A percentile compares a stretch with the other conserved stretches of the same genome.
phyloP scores from a whole-genome alignment of 2,797 vertebrate species.

The Chromobotia macracanthus region DNA sequence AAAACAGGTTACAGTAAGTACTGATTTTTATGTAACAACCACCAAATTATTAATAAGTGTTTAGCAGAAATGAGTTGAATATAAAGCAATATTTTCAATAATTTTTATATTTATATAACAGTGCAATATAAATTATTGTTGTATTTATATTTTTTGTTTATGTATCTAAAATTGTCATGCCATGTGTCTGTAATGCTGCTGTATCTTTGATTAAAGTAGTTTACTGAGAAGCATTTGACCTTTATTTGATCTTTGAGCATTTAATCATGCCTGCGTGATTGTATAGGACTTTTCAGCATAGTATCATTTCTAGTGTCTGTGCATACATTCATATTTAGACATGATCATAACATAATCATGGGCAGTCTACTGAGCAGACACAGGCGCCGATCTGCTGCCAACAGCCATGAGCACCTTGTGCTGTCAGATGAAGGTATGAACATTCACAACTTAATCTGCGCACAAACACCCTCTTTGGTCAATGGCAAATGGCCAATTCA shows the following conservation, averaged over 20 bases:
- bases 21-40: too few relatives aligned
- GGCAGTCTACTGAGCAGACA: constrained; percentile 21
- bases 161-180: not conserved
- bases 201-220: not conserved
- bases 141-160: not conserved
- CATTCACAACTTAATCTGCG: not conserved
- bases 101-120: too few relatives aligned
- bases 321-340: not conserved
- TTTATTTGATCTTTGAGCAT: not conserved
- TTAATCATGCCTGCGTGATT: not conserved
- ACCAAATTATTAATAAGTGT: not conserved
- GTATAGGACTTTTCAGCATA: not conserved
- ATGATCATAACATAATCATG: constrained; percentile 28
- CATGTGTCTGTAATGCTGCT: not conserved
- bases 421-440: not conserved
- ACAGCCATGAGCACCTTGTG: not conserved
- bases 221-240: not conserved
- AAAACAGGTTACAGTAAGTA: constrained; percentile 12
- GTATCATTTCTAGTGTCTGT: not conserved
- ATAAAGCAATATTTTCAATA: not conserved
- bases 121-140: not conserved
- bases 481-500: not conserved
- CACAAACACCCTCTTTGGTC: not conserved
- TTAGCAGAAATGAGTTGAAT: not conserved
- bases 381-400: not conserved